These are phyloP conservation scores for Dendrocopos noguchii DNA, from an alignment of 2,113 vertebrate species.

Conservation along the genomic window DNA sequence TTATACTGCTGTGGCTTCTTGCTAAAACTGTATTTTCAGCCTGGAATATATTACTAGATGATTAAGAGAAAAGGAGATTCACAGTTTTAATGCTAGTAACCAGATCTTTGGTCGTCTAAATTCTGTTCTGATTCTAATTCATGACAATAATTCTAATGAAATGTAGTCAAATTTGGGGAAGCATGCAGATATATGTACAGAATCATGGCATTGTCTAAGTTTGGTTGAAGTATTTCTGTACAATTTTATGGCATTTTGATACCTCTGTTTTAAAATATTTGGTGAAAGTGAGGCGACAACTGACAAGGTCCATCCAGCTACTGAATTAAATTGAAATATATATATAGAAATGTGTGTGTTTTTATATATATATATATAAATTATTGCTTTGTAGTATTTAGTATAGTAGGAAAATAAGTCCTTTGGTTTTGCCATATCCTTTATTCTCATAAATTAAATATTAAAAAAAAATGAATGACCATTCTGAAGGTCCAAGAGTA, in stretches of 20 bases:
- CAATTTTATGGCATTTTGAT: background rate
- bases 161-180: background rate
- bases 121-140: background rate
- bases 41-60: slow-evolving; percentile 28
- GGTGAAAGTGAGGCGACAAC: background rate
- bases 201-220: background rate
- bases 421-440: background rate
- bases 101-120: background rate
- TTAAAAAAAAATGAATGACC: background rate
- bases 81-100: background rate
- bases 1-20: slow-evolving; percentile 40
- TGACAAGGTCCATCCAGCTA: background rate
- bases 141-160: background rate
- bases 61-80: slow-evolving; percentile 16
- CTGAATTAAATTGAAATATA: background rate
- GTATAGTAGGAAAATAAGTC: accelerated
- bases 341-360: no score
- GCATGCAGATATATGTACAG: background rate
- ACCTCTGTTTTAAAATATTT: background rate
- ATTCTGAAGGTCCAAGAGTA: background rate
- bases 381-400: background rate
- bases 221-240: background rate
- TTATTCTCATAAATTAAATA: background rate
- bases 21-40: slow-evolving; percentile 30
- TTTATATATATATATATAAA: no score